These are phyloP conservation scores for Ailurus styani DNA, from an alignment of 2,113 vertebrate species.

Conservation along the genomic window DNA sequence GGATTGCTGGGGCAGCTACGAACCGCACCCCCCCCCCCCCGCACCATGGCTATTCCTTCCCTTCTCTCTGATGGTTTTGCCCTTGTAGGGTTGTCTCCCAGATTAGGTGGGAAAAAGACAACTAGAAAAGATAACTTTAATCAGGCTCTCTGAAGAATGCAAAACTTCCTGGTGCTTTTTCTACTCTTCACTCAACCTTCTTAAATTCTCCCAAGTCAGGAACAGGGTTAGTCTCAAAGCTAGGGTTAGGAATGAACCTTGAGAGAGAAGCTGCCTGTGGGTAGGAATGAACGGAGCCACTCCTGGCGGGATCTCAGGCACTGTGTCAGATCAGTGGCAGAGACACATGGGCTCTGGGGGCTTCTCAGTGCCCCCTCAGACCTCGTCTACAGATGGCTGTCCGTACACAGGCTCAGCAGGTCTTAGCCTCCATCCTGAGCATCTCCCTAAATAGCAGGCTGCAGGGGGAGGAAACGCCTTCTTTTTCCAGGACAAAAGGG, in stretches of 20 bases:
- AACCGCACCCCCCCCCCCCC: no score
- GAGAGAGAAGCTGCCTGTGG: neutral
- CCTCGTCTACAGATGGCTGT: neutral
- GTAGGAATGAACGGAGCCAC: neutral
- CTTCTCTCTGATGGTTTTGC: neutral
- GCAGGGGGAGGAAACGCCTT: neutral
- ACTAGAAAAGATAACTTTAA: neutral
- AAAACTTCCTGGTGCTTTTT: neutral
- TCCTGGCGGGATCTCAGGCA: neutral
- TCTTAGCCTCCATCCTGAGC: neutral
- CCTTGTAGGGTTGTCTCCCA: neutral
- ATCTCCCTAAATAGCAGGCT: neutral
- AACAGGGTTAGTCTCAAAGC: neutral
- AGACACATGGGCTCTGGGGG: neutral
- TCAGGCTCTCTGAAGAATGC: neutral
- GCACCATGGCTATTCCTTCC: neutral
- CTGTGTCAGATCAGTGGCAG: neutral
- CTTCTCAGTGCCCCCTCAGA: neutral
- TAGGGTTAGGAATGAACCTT: neutral
- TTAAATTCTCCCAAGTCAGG: neutral
- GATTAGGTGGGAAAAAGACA: neutral
- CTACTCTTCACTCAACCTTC: neutral
- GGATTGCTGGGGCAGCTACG: neutral
- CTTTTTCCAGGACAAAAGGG: neutral
- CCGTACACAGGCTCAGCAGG: neutral